Percentiles rank a stretch among this genome's conserved stretches.
Conservation (phyloP, 2,113 vertebrate genomes). For the Pitta sordida region DNA sequence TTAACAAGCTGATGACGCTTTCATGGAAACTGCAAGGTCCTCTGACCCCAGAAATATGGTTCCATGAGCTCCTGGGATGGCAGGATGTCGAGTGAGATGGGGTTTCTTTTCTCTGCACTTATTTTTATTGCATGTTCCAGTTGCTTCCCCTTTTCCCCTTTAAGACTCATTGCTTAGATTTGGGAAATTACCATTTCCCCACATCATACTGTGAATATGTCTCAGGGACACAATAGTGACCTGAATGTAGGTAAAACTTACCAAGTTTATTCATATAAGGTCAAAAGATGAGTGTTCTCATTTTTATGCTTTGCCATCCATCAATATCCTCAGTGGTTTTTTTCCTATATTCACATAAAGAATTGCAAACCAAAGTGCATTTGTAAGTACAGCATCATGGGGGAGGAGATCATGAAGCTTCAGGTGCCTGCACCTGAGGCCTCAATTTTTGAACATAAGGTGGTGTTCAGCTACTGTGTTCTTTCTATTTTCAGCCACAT, state of each 20-base stretch:
- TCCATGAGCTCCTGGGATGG: not conserved
- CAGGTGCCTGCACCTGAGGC: not conserved
- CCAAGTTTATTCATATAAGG: not conserved
- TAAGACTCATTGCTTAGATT: not conserved
- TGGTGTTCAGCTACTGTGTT: not conserved
- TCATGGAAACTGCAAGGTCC: not conserved
- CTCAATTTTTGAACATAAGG: not conserved
- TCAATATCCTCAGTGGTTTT: not conserved
- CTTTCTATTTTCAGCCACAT: constrained; percentile 68
- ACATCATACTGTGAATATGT: rapidly evolving
- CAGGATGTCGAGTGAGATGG: not conserved
- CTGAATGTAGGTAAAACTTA: not conserved
- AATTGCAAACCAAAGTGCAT: not conserved
- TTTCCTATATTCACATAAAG: not conserved
- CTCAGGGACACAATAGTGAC: not conserved
- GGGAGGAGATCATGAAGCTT: not conserved
- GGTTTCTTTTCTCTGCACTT: not conserved
- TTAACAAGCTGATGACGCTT: not conserved
- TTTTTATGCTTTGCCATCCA: not conserved
- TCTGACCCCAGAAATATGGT: not conserved
- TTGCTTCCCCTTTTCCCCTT: not conserved
- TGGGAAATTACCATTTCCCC: not conserved
- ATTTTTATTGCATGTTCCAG: not conserved
- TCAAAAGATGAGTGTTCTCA: not conserved
- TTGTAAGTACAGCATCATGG: not conserved